Percentiles rank a stretch among this genome's conserved stretches.
Conservation (phyloP, 2,113 vertebrate genomes). For the Pachycephala philippinensis region DNA sequence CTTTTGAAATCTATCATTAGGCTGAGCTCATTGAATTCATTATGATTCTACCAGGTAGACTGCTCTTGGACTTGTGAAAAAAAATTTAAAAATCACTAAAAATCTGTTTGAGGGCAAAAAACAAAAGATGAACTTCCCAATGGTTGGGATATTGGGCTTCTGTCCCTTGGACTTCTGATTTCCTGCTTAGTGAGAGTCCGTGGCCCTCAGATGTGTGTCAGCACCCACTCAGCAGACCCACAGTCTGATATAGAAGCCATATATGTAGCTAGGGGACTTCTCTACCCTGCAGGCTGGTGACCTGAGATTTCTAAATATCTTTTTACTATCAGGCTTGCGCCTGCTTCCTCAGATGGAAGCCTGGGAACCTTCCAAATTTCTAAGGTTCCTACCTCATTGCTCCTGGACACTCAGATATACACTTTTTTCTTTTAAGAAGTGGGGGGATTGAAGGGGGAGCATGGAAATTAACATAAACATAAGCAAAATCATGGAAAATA, state of each 20-base stretch:
- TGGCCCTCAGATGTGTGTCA: not conserved
- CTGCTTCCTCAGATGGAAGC: not conserved
- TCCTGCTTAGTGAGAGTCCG: not conserved
- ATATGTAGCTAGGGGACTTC: not conserved
- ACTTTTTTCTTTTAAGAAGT: not conserved
- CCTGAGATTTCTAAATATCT: not conserved
- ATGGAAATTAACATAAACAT: not conserved
- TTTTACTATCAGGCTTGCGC: not conserved
- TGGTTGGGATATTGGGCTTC: not conserved
- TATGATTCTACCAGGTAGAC: not conserved
- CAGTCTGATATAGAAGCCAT: not conserved
- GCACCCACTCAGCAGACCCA: not conserved
- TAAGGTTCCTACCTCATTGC: not conserved
- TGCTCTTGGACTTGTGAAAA: not conserved
- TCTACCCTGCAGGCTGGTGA: rapidly evolving
- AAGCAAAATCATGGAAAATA: not conserved
- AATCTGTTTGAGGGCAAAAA: not conserved
- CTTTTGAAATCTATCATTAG: not conserved
- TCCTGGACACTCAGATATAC: not conserved
- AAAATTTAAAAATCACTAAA: not conserved
- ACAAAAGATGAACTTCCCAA: not conserved
- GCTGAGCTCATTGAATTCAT: not conserved
- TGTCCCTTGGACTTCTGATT: not conserved
- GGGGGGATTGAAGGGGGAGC: rapidly evolving
- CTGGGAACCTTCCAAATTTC: not conserved